Conservation (phyloP, 2,888 invertebrate species). For the Caenorhabditis parvicauda region DNA sequence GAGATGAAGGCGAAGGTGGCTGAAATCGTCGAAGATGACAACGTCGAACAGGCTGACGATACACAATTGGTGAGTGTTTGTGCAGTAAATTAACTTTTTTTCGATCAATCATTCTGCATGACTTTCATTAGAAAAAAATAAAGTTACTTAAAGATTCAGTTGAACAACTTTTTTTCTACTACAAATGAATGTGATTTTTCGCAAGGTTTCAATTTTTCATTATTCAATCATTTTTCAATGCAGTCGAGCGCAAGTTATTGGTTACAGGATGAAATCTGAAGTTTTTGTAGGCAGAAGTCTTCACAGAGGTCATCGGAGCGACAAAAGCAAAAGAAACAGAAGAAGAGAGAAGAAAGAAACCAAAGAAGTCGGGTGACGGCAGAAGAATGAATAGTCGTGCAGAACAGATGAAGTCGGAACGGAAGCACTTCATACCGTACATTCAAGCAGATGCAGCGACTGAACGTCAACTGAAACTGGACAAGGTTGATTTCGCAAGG, state of each 20-base stretch:
- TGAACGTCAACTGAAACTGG: slow-evolving; percentile 49
- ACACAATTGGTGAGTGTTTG: no score
- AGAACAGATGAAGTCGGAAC: slow-evolving; percentile 29
- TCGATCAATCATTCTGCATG: no score
- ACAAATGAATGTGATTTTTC: no score
- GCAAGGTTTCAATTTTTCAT: no score
- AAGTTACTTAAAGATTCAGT: no score
- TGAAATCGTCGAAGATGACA: slow-evolving; percentile 7
- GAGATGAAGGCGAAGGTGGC: slow-evolving; percentile 3
- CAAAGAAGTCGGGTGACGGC: not conserved
- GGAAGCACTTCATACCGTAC: slow-evolving; percentile 52
- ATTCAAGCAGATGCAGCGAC: slow-evolving; percentile 43
- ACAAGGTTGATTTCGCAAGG: slow-evolving; percentile 70
- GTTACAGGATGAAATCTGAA: no score
- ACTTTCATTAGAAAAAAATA: no score
- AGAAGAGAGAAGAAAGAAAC: slow-evolving; percentile 15
- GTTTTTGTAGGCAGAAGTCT: slow-evolving; percentile 40
- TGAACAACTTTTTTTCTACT: no score
- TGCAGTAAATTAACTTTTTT: no score
- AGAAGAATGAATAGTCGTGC: slow-evolving; percentile 18
- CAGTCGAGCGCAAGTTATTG: no score
- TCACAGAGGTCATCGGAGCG: slow-evolving; percentile 33
- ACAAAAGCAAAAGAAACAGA: slow-evolving; percentile 26
- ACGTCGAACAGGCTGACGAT: no score
- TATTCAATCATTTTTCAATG: no score